Evolutionary conservation across 2,888 invertebrate species (phyloP), one percentile per base, ranked within the genome.

Genomic region (Ommatoiulus sabulosus): DNA sequence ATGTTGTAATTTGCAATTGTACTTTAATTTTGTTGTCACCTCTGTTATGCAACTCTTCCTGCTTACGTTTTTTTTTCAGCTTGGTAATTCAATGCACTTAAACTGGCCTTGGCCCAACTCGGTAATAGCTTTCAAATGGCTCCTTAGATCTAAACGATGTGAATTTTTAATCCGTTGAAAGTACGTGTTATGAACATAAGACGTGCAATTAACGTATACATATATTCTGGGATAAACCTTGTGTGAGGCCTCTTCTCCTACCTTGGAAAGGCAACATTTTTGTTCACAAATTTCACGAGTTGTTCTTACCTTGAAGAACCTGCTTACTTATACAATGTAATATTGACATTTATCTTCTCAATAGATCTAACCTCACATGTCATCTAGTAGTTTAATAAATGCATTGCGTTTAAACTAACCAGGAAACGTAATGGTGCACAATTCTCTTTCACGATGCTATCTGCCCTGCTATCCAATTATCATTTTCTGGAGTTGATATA

Each of bases 311-410:
- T 72, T 72, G 72, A 72, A 52, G 3, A 72, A 72, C 72, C 72
- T 72, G 72, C 72, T 72, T 72, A 63, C 63, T 63, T 63, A 63
- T 20, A n/a, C n/a, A n/a, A n/a, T n/a, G n/a, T n/a, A 24, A 72
- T 72, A 24, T 24, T 72, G 72, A 24, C 24, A 24, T 72, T 24
- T 72, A 24, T 72, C 24, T 12, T 0, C 24, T 24, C 10, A 10
- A 24, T 24, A 6, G 52, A 52, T 1, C 52, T 35, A 35, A 35
- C 35, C 35, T 35, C 35, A 35, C 35, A 35, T 35, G 46, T 46
- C 46, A 46, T 46, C 46, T 46, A 46, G 46, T 46, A 46, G 46
- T 46, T 10, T 12, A 46, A 46, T 46, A 46, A 35, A 35, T 2
- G 35, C 35, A 35, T 35, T 46, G 46, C 12, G 8, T 46, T 46